phyloP scores from a whole-genome alignment of 2,888 invertebrate species.

The Anthophora plumipes region DNA sequence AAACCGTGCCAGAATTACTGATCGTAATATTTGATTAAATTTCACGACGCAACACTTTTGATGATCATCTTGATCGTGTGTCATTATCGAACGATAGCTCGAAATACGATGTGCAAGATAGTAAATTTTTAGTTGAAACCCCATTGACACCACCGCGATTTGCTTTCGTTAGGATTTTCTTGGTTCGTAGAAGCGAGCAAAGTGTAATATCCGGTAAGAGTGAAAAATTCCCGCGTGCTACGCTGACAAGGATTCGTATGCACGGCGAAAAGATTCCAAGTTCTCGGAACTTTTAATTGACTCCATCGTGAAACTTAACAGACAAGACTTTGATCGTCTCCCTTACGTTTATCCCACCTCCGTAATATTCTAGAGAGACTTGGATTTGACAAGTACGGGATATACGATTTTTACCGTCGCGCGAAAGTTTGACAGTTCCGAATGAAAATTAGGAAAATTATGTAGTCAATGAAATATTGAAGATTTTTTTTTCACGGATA shows the following conservation, averaged over 20 bases:
- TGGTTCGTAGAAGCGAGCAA: slow-evolving; percentile 23
- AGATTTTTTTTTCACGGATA: not conserved
- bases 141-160: not conserved
- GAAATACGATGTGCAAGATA: too few relatives aligned
- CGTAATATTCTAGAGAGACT: slow-evolving; percentile 46
- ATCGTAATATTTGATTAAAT: too few relatives aligned
- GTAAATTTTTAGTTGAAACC: slow-evolving; percentile 3
- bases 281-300: slow-evolving; percentile 76
- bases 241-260: slow-evolving; percentile 57
- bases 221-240: slow-evolving; percentile 59
- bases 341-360: slow-evolving; percentile 47
- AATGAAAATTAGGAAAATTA: not conserved
- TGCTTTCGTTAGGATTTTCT: not conserved
- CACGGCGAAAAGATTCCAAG: slow-evolving; percentile 55
- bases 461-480: not conserved
- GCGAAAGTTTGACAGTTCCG: slow-evolving; percentile 29
- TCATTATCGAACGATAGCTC: too few relatives aligned
- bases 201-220: slow-evolving; percentile 57
- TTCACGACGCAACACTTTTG: too few relatives aligned
- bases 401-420: slow-evolving; percentile 45
- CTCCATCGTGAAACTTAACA: slow-evolving; percentile 73
- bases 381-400: slow-evolving; percentile 56
- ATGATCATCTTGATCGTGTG: too few relatives aligned
- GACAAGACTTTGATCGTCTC: slow-evolving; percentile 72
- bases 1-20: too few relatives aligned